phyloP scores from a whole-genome alignment of 2,113 vertebrate species.

The Turdus rufiventris region DNA sequence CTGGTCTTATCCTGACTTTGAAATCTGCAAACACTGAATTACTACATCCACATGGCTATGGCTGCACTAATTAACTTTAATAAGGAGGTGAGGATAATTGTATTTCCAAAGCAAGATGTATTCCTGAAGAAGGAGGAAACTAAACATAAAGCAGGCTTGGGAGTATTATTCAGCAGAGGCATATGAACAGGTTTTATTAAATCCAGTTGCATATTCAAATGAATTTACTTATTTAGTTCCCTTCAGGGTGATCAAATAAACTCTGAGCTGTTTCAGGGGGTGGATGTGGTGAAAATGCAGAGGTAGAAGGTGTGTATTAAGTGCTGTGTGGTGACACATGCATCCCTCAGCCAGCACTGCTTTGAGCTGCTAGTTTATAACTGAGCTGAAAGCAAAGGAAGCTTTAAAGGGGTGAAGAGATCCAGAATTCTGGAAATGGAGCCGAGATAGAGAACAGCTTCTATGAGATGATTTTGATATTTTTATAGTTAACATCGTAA shows the following conservation, averaged over 20 bases:
- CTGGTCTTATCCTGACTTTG: background rate
- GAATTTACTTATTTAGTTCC: background rate
- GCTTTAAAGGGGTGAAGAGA: background rate
- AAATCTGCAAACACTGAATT: background rate
- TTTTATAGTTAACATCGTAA: background rate
- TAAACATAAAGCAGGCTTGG: background rate
- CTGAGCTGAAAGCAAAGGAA: background rate
- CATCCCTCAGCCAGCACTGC: background rate
- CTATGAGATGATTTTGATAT: background rate
- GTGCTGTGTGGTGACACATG: background rate
- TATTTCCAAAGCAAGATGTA: background rate
- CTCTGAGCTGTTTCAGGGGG: background rate
- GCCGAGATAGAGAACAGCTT: background rate
- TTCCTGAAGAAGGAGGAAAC: background rate
- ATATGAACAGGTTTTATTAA: background rate
- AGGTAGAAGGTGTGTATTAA: background rate
- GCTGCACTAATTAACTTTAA: background rate
- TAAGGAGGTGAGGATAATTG: background rate
- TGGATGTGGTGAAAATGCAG: background rate
- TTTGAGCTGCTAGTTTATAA: background rate
- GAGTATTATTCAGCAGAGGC: background rate
- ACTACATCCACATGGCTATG: rapidly evolving
- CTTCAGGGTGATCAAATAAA: background rate
- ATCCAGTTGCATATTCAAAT: background rate
- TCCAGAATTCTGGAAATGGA: background rate